Conservation (phyloP, 1,140 invertebrate genomes). For the Calephelis virginiensis region DNA sequence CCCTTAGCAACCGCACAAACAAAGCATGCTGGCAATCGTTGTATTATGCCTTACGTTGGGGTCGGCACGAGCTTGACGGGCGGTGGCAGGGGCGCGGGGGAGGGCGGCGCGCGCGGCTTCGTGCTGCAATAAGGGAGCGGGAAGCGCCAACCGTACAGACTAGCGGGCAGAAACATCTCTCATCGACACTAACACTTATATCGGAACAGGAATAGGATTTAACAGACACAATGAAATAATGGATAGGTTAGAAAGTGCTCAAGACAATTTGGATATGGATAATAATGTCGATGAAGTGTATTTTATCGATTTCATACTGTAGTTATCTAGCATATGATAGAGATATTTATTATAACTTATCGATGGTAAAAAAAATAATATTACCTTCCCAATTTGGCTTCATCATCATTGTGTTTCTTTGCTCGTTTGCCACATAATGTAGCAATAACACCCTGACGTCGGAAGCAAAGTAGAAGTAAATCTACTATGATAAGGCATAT, state of each 20-base stretch:
- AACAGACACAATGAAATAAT: constrained; percentile 20
- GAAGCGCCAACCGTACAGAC: constrained; percentile 95
- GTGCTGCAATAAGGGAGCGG: constrained; percentile 94
- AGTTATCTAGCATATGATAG: constrained; percentile 27
- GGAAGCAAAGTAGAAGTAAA: constrained; percentile 86
- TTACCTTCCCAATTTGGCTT: constrained; percentile 90
- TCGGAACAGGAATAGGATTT: constrained; percentile 29
- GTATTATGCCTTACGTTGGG: constrained; percentile 79
- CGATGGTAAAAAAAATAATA: constrained; percentile 10
- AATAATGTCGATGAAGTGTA: constrained; percentile 49
- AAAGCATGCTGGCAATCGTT: constrained; percentile 69
- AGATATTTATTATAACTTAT: not conserved
- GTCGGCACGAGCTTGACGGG: constrained; percentile 85
- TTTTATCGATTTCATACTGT: not conserved
- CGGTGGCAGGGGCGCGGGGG: constrained; percentile 86
- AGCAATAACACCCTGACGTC: constrained; percentile 84
- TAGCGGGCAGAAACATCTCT: constrained; percentile 82
- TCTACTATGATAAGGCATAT: constrained; percentile 88
- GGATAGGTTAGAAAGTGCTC: constrained; percentile 22
- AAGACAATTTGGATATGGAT: constrained; percentile 21
- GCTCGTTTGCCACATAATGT: constrained; percentile 83
- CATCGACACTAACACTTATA: constrained; percentile 70
- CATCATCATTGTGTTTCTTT: constrained; percentile 86
- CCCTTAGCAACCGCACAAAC: constrained; percentile 59
- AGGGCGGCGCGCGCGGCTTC: constrained; percentile 85